These are phyloP conservation scores for Mastomys natalensis DNA, from an alignment of 2,113 vertebrate species.

Conservation along the genomic window DNA sequence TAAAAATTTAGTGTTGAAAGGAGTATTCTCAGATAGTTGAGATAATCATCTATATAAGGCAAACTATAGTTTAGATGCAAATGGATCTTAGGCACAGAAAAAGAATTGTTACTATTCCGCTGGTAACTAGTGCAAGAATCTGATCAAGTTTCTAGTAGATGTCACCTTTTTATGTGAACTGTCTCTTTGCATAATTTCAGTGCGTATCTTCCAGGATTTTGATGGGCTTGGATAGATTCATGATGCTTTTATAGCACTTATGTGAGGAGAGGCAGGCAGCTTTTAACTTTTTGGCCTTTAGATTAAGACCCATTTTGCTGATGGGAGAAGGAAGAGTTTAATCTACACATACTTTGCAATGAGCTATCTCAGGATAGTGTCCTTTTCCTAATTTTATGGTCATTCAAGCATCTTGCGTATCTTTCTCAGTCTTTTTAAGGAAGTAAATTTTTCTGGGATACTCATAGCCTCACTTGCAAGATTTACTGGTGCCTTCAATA, in stretches of 20 bases:
- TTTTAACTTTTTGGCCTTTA: background rate
- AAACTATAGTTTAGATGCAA: constrained; percentile 19
- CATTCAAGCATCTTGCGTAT: background rate
- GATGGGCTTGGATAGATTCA: background rate
- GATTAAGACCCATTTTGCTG: background rate
- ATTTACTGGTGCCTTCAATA: background rate
- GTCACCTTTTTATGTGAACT: background rate
- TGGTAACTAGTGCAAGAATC: background rate
- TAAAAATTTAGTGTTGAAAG: constrained; percentile 29
- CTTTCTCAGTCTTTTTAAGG: constrained; percentile 22
- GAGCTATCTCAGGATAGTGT: background rate
- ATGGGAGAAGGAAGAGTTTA: background rate
- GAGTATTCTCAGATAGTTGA: constrained; percentile 21
- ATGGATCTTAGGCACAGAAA: background rate
- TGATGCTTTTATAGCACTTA: background rate
- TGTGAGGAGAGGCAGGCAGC: background rate
- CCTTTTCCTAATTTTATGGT: background rate
- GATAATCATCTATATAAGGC: background rate
- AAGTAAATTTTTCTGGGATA: background rate
- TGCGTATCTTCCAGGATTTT: background rate
- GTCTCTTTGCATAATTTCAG: background rate
- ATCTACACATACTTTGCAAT: background rate
- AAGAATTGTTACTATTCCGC: background rate
- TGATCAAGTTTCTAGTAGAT: background rate
- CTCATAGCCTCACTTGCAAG: background rate